Evolutionary conservation across 2,888 invertebrate genomes (phyloP), one percentile per base, ranked within the genome.

Genomic region (Orchesellides sinensis): DNA sequence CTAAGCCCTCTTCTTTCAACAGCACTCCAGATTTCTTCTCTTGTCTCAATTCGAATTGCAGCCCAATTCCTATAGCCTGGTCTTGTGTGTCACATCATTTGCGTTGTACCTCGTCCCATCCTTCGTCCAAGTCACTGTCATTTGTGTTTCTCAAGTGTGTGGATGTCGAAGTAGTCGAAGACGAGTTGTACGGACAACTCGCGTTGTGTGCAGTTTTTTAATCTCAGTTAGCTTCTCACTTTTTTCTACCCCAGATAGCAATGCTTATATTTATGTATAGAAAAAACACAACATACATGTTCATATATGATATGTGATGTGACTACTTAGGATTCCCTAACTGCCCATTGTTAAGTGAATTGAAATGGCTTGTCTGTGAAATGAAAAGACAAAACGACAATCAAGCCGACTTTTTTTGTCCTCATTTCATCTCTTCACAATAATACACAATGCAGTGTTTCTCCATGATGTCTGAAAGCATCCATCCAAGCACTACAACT

Each of bases 21-120:
- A 81, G 78, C 83, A 73, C 83, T 84, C 69, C 45, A 79, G 72
- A 84, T 77, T 83, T 80, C 73, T 75, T 72, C 49, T 59, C 49
- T 65, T 56, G 52, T 54, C 75, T 54, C 29, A 47, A n/a, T n/a
- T n/a, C 23, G 56, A 75, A 56, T 78, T 83, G 70, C 68, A 69
- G 69, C 59, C 69, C 69, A 61, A 69, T 59, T 69, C 49, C 49
- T 77, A n/a, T n/a, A n/a, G n/a, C n/a, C n/a, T n/a, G 68, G 49
- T 68, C 8, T 17, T 61, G 61, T 49, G 54, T 68, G 29, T 68
- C 66, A 68, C 56, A 61, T 29, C 75, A 68, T 12, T 2, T 32
- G 32, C 61, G 25, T 47, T 73, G 19, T 52, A 40, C 47, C 32
- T n/a, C n/a, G n/a, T n/a, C 49, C 19, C 21, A 49, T 73, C 45